Conservation (phyloP, 64 coral and sea anemone species). For the Montipora efflorescens region DNA sequence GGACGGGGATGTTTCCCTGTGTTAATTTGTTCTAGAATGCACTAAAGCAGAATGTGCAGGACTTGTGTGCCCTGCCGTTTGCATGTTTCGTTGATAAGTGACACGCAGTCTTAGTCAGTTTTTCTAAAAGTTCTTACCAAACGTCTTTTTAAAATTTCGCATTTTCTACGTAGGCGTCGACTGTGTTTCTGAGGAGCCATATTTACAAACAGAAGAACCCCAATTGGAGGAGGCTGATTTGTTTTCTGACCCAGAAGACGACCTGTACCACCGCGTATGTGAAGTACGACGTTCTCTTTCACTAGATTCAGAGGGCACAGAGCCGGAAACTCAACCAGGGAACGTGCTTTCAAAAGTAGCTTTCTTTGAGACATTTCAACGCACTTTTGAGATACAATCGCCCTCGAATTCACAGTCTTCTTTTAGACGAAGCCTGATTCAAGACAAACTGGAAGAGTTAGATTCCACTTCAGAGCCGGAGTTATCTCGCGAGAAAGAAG, state of each 20-base stretch:
- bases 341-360: conserved; percentile 58
- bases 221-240: conserved; percentile 20
- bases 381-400: background rate
- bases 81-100: no score
- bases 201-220: background rate
- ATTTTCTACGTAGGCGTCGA: background rate
- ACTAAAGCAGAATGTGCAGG: no score
- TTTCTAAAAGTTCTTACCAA: background rate
- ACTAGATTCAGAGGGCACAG: conserved; percentile 73
- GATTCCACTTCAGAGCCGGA: background rate
- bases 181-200: conserved; percentile 11
- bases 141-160: background rate
- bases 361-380: conserved; percentile 62
- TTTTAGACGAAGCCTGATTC: conserved; percentile 22
- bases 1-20: no score
- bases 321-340: conserved; percentile 60
- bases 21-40: no score
- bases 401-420: conserved; percentile 9
- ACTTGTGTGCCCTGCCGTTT: no score
- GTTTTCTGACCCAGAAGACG: conserved; percentile 37
- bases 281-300: conserved; percentile 70
- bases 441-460: conserved; percentile 38
- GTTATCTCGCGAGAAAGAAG: background rate
- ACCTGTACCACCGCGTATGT: conserved; percentile 15
- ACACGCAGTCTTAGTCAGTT: background rate